Conservation (phyloP, 2,888 invertebrate genomes). For the Hybos culiciformis region DNA sequence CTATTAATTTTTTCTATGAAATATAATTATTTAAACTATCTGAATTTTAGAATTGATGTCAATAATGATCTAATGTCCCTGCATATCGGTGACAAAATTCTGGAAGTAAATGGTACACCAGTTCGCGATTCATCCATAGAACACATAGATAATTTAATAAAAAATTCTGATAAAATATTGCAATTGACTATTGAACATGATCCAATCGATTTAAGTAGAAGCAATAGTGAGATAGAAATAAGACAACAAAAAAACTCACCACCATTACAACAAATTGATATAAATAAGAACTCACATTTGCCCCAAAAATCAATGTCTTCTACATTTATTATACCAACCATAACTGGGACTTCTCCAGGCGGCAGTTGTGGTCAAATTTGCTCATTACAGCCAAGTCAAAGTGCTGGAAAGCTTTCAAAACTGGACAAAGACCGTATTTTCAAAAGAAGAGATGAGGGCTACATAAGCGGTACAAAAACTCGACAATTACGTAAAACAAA, state of each 20-base stretch:
- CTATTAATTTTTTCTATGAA: neutral
- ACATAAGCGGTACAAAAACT: constrained; percentile 45
- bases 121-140: constrained; percentile 67
- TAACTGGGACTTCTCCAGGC: neutral
- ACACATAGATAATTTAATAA: constrained; percentile 60
- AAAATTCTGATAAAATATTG: constrained; percentile 55
- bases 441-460: constrained; percentile 37
- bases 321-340: neutral
- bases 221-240: constrained; percentile 38
- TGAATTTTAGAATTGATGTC: constrained; percentile 54
- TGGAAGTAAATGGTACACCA: constrained; percentile 86
- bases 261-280: constrained; percentile 29
- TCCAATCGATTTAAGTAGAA: constrained; percentile 55
- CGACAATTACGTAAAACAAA: constrained; percentile 44
- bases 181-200: constrained; percentile 86
- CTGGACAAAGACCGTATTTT: constrained; percentile 33
- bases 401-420: constrained; percentile 36
- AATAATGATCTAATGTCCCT: constrained; percentile 69
- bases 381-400: constrained; percentile 35
- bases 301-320: neutral
- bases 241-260: constrained; percentile 19
- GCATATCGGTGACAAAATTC: constrained; percentile 82
- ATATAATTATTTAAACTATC: neutral
- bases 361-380: constrained; percentile 20
- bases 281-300: constrained; percentile 8